phyloP scores from a whole-genome alignment of 1,140 invertebrate genomes.

The Bombus pascuorum region DNA sequence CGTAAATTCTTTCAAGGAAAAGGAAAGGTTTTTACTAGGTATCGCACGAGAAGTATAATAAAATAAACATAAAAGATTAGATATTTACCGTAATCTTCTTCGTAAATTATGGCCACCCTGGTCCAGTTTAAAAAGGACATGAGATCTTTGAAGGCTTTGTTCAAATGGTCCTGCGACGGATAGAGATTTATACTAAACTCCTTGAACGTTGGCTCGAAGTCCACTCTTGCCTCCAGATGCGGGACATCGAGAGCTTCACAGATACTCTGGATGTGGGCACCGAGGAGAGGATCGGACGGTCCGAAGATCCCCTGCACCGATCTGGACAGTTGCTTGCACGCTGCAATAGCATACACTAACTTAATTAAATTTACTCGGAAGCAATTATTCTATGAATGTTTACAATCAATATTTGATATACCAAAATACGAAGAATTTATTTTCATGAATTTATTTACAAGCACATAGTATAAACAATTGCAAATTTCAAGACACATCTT shows the following conservation, averaged over 20 bases:
- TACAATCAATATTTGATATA: too few relatives aligned
- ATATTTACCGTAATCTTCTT: conserved; percentile 91
- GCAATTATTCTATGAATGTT: too few relatives aligned
- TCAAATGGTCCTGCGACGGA: conserved; percentile 92
- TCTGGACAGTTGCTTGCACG: conserved; percentile 92
- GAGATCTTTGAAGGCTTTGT: conserved; percentile 93
- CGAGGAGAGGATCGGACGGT: conserved; percentile 91
- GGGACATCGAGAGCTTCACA: conserved; percentile 94
- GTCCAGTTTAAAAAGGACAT: conserved; percentile 96
- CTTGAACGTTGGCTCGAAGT: conserved; percentile 86
- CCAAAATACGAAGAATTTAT: too few relatives aligned
- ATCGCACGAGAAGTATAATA: too few relatives aligned
- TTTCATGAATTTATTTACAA: too few relatives aligned
- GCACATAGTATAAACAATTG: too few relatives aligned
- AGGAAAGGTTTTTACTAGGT: too few relatives aligned
- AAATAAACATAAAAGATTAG: background rate
- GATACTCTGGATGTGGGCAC: conserved; percentile 93
- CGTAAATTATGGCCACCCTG: conserved; percentile 95
- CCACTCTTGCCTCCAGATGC: conserved; percentile 91
- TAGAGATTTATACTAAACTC: conserved; percentile 95
- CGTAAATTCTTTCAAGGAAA: too few relatives aligned
- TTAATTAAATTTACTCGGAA: background rate
- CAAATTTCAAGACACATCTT: too few relatives aligned
- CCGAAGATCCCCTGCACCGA: conserved; percentile 96
- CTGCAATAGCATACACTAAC: conserved; percentile 82